These are phyloP conservation scores for Antigone vipio DNA, from an alignment of 2,113 vertebrate genomes.

Conservation along the genomic window DNA sequence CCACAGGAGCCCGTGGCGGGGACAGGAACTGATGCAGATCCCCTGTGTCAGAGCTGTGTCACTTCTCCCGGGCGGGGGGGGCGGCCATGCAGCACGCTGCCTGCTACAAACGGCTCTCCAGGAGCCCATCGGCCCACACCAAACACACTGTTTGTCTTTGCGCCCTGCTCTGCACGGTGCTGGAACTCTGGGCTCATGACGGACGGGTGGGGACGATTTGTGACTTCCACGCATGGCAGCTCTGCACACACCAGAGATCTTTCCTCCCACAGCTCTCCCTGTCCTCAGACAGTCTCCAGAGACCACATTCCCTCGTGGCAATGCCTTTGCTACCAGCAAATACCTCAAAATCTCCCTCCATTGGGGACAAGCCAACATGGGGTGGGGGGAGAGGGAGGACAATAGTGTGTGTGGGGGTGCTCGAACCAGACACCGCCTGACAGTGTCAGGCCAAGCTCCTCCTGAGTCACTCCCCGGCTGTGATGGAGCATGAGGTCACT, in stretches of 20 bases:
- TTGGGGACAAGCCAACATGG: accelerated
- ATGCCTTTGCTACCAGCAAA: not conserved
- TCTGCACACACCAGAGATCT: not conserved
- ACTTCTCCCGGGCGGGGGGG: not conserved
- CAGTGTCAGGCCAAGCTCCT: slow-evolving; percentile 61
- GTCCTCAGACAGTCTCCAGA: not conserved
- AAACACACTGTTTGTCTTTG: not conserved
- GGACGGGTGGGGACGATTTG: not conserved
- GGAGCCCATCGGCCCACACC: not conserved
- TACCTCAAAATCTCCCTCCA: not conserved
- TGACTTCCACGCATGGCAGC: not conserved
- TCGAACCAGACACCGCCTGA: slow-evolving; percentile 58
- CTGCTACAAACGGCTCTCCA: not conserved
- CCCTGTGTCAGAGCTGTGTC: not conserved
- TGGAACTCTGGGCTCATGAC: not conserved
- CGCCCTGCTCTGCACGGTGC: accelerated
- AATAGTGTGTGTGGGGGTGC: not conserved
- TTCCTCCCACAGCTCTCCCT: not conserved
- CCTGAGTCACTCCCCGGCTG: slow-evolving; percentile 49
- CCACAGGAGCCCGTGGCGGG: not conserved
- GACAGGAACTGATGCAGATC: not conserved
- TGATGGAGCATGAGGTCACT: slow-evolving; percentile 63
- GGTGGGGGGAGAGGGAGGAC: not conserved
- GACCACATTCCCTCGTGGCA: accelerated
- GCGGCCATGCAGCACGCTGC: not conserved